Conservation (phyloP, 2,888 invertebrate genomes). For the Dicranocentrus wangi region DNA sequence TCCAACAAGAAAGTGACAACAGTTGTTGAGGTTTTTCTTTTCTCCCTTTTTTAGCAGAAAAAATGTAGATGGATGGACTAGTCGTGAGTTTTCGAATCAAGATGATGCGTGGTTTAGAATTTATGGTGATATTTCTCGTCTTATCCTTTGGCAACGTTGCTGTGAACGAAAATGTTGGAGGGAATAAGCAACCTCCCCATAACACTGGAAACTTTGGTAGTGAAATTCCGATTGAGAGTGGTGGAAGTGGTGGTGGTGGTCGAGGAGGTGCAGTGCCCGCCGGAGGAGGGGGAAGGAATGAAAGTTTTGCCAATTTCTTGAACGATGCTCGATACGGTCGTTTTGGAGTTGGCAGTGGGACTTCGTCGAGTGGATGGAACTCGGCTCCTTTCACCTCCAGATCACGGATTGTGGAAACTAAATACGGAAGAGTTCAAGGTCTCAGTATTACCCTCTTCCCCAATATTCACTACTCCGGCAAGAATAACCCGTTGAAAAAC, state of each 20-base stretch:
- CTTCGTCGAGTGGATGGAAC: constrained; percentile 61
- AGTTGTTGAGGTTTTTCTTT: too few relatives aligned
- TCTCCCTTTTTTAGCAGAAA: neutral
- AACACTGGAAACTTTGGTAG: constrained; percentile 46
- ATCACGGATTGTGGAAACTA: constrained; percentile 87
- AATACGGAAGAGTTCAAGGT: constrained; percentile 78
- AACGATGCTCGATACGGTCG: constrained; percentile 62
- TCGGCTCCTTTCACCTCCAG: constrained; percentile 76
- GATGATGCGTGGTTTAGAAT: constrained; percentile 59
- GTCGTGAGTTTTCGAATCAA: constrained; percentile 57
- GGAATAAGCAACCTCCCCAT: constrained; percentile 36
- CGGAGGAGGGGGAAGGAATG: constrained; percentile 40
- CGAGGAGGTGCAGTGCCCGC: neutral
- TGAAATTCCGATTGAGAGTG: constrained; percentile 55
- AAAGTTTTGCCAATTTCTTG: constrained; percentile 63
- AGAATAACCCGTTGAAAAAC: constrained; percentile 71
- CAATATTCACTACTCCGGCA: constrained; percentile 63
- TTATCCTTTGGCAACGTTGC: constrained; percentile 61
- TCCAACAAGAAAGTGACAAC: too few relatives aligned
- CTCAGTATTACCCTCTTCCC: constrained; percentile 71
- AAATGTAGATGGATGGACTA: constrained; percentile 55
- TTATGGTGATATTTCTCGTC: constrained; percentile 53
- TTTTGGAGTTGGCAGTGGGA: constrained; percentile 56
- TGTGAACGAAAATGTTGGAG: constrained; percentile 56
- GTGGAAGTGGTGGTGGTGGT: constrained; percentile 42